Conservation (phyloP, 1,140 invertebrate genomes). For the Drosophila cardini region DNA sequence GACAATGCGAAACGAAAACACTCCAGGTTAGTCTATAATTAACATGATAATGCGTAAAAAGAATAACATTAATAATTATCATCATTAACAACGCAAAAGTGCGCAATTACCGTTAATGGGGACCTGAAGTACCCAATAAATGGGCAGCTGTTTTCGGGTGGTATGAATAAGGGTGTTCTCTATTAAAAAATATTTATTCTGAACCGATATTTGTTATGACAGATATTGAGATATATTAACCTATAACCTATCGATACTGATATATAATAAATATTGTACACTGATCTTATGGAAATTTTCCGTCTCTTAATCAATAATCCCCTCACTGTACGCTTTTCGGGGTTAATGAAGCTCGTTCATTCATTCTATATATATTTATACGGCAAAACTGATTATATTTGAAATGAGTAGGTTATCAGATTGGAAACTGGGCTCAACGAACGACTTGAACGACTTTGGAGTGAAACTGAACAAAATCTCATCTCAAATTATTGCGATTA, state of each 20-base stretch:
- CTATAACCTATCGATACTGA: too few relatives aligned
- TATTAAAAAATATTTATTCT: not conserved
- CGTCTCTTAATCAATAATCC: too few relatives aligned
- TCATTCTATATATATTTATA: slow-evolving; percentile 1
- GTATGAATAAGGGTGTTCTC: not conserved
- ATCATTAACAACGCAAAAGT: not conserved
- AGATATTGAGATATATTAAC: too few relatives aligned
- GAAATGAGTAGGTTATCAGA: slow-evolving; percentile 11
- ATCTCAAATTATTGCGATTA: slow-evolving; percentile 11
- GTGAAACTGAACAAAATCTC: slow-evolving; percentile 8
- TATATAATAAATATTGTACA: too few relatives aligned
- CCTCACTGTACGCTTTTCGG: not conserved
- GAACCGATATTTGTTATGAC: not conserved
- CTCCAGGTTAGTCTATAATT: slow-evolving; percentile 47
- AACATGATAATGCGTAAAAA: slow-evolving; percentile 6
- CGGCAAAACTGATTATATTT: slow-evolving; percentile 19
- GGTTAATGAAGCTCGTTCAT: not conserved
- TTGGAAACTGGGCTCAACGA: slow-evolving; percentile 28
- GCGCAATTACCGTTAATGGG: not conserved
- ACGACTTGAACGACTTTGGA: slow-evolving; percentile 17
- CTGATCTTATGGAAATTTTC: too few relatives aligned
- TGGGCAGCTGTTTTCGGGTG: not conserved
- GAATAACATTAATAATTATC: not conserved
- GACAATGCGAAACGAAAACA: slow-evolving; percentile 62
- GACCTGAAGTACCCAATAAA: not conserved